Conservation (phyloP, 2,113 vertebrate species). For the Odocoileus hemionus region DNA sequence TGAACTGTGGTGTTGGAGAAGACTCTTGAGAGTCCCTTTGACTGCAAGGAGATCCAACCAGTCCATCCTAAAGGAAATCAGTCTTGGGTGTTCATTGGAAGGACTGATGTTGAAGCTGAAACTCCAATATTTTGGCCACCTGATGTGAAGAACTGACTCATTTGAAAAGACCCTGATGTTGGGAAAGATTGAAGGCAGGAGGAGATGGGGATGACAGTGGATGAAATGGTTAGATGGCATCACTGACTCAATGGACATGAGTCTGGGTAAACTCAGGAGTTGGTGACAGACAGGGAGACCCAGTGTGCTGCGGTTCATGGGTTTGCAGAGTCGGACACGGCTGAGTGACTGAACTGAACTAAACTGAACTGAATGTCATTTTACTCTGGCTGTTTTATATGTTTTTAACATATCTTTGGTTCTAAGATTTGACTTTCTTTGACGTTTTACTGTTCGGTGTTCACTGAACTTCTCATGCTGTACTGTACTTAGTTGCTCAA, state of each 20-base stretch:
- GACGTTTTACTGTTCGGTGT: not conserved
- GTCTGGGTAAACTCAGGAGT: not conserved
- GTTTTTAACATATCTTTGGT: not conserved
- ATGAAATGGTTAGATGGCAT: not conserved
- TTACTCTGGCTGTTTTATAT: not conserved
- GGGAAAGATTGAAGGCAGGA: not conserved
- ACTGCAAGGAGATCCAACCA: not conserved
- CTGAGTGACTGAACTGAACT: not conserved
- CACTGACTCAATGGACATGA: not conserved
- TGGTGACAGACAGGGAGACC: not conserved
- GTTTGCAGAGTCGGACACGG: not conserved
- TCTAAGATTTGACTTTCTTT: not conserved
- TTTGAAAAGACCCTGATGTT: not conserved
- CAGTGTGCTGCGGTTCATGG: not conserved
- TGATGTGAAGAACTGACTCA: not conserved
- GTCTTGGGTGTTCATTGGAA: not conserved
- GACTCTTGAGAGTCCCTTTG: not conserved
- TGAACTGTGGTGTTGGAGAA: not conserved
- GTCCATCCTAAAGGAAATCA: not conserved
- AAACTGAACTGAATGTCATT: not conserved
- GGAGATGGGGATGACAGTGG: not conserved
- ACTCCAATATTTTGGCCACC: not conserved
- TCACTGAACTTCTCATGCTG: not conserved
- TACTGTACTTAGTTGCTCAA: not conserved
- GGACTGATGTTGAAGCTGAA: not conserved